Conservation (phyloP, 1,140 invertebrate species). For the Planococcus citri region DNA sequence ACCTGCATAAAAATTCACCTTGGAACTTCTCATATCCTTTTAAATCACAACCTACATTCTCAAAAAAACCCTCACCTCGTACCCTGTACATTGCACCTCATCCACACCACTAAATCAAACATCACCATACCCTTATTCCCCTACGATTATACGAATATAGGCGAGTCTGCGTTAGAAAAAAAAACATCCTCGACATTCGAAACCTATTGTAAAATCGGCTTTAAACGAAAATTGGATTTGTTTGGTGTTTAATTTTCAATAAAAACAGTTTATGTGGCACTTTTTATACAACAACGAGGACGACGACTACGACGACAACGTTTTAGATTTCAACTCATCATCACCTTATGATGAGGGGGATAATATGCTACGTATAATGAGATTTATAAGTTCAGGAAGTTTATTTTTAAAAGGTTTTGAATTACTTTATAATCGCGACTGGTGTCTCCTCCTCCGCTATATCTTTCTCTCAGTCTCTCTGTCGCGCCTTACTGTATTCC, state of each 20-base stretch:
- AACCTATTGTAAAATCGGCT: not conserved
- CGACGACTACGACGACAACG: no score
- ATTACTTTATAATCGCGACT: not conserved
- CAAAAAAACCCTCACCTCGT: no score
- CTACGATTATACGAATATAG: no score
- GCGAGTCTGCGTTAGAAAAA: not conserved
- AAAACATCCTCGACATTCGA: conserved; percentile 2
- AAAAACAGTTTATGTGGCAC: conserved; percentile 7
- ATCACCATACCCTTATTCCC: no score
- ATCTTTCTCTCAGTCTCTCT: not conserved
- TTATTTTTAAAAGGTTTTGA: conserved; percentile 8
- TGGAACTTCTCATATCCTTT: no score
- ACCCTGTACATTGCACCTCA: no score
- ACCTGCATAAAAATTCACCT: no score
- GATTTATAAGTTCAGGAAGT: not conserved
- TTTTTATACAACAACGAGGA: no score
- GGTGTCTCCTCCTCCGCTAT: no score
- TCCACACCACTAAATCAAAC: no score
- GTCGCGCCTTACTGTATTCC: no score
- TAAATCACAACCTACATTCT: no score
- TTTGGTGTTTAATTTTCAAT: conserved; percentile 8
- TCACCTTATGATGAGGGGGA: not conserved
- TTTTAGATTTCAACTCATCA: conserved; percentile 7
- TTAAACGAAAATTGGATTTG: conserved; percentile 7
- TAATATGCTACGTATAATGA: not conserved